phyloP scores from a whole-genome alignment of 2,113 vertebrate genomes.

The Equus przewalskii region DNA sequence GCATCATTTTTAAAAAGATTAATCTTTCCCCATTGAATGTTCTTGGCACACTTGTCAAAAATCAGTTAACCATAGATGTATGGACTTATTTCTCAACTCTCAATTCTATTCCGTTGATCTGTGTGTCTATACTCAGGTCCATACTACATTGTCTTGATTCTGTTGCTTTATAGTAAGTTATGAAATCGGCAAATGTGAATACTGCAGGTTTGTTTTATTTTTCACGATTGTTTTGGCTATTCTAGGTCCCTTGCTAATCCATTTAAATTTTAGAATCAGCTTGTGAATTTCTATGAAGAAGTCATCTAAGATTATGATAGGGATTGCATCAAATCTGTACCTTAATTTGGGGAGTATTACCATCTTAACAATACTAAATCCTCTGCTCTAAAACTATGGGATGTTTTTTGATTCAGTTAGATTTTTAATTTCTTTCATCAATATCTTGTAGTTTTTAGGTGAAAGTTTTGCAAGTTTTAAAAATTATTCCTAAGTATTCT shows the following conservation, averaged over 20 bases:
- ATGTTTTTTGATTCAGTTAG: neutral
- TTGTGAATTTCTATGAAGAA: neutral
- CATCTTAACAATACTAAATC: neutral
- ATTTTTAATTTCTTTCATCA: neutral
- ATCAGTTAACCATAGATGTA: neutral
- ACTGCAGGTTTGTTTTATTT: neutral
- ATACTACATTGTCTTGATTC: too few relatives aligned
- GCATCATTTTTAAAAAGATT: too few relatives aligned
- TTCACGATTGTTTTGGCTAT: neutral
- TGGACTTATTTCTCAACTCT: neutral
- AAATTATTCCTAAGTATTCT: neutral
- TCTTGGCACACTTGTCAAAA: neutral
- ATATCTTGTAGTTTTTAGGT: neutral
- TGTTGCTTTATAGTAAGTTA: too few relatives aligned
- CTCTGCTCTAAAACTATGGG: neutral
- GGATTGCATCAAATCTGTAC: neutral
- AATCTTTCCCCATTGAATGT: too few relatives aligned
- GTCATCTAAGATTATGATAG: neutral
- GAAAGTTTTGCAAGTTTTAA: neutral
- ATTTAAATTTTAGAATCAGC: neutral
- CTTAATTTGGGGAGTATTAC: neutral
- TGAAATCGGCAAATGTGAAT: too few relatives aligned
- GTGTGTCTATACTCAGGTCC: neutral
- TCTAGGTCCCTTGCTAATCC: neutral
- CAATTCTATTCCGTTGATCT: neutral